A percentile compares a stretch with the other conserved stretches of the same genome.
These are phyloP conservation scores for Leptopilina boulardi DNA, from an alignment of 1,140 invertebrate species.

Conservation along the genomic window DNA sequence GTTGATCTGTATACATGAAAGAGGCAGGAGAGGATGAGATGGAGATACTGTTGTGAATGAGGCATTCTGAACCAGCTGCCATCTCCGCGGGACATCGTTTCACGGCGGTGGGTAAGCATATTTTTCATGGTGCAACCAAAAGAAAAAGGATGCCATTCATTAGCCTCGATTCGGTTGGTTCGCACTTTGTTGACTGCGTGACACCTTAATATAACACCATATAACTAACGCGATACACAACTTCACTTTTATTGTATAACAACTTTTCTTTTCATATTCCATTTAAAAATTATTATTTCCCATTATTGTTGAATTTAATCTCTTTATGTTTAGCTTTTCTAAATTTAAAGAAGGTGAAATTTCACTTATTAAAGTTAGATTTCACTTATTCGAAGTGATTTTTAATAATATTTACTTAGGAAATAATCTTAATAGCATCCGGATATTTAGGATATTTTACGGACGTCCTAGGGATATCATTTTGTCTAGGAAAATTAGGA, in stretches of 20 bases:
- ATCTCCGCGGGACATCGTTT: conserved; percentile 55
- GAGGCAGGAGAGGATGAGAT: conserved; percentile 11
- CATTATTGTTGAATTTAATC: conserved; percentile 70
- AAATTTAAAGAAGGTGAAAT: too few relatives aligned
- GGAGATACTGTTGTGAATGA: conserved; percentile 42
- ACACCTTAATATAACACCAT: conserved; percentile 71
- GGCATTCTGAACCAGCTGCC: conserved; percentile 51
- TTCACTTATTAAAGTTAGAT: too few relatives aligned
- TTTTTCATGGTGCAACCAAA: conserved; percentile 66
- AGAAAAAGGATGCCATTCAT: conserved; percentile 71
- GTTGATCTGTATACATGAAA: conserved; percentile 12
- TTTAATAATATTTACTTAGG: too few relatives aligned
- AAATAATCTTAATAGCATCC: too few relatives aligned
- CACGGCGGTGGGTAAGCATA: conserved; percentile 69
- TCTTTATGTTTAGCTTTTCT: too few relatives aligned
- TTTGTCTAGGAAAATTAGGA: too few relatives aligned
- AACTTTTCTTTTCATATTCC: conserved; percentile 65
- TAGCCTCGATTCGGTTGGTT: conserved; percentile 71
- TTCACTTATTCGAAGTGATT: too few relatives aligned
- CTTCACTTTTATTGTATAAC: conserved; percentile 44
- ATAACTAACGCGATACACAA: conserved; percentile 49
- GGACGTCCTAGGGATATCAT: too few relatives aligned
- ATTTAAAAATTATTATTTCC: too few relatives aligned
- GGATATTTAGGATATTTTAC: too few relatives aligned
- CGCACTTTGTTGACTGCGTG: conserved; percentile 71